A percentile compares a stretch with the other conserved stretches of the same genome.
These are phyloP conservation scores for Gibbula magus DNA, from an alignment of 2,888 invertebrate species.

Conservation along the genomic window DNA sequence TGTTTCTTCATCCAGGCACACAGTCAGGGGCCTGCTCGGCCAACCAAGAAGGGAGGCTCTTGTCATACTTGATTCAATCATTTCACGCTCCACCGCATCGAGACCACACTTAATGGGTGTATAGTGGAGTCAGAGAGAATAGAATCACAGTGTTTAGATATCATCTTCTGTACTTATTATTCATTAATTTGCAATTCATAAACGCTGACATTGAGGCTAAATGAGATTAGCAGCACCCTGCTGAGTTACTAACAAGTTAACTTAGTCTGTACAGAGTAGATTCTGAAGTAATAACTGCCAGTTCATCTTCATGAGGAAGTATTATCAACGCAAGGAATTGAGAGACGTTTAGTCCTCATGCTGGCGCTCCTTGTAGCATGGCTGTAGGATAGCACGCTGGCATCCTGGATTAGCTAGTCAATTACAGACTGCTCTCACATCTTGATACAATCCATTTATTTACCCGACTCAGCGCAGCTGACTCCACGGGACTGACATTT, in stretches of 20 bases:
- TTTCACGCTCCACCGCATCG: background rate
- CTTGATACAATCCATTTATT: background rate
- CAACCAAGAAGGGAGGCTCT: background rate
- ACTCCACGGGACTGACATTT: no score
- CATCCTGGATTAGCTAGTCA: slow-evolving; percentile 6
- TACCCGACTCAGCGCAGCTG: background rate
- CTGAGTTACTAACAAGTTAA: no score
- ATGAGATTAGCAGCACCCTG: no score
- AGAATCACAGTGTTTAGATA: background rate
- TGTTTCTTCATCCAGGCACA: background rate
- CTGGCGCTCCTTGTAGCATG: no score
- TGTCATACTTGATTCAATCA: slow-evolving; percentile 13
- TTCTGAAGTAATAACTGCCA: no score
- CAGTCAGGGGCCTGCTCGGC: background rate
- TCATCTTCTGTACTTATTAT: background rate
- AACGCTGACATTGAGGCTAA: no score
- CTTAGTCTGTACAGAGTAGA: no score
- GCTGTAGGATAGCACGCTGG: no score
- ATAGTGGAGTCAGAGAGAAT: background rate
- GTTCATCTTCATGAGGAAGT: no score
- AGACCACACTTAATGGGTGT: background rate
- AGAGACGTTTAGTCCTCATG: no score
- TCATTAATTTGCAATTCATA: background rate
- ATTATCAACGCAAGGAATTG: no score
- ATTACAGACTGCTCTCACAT: background rate